Evolutionary conservation across 2,113 vertebrate genomes (phyloP), one percentile per base, ranked within the genome.

Genomic region (Odocoileus virginianus): DNA sequence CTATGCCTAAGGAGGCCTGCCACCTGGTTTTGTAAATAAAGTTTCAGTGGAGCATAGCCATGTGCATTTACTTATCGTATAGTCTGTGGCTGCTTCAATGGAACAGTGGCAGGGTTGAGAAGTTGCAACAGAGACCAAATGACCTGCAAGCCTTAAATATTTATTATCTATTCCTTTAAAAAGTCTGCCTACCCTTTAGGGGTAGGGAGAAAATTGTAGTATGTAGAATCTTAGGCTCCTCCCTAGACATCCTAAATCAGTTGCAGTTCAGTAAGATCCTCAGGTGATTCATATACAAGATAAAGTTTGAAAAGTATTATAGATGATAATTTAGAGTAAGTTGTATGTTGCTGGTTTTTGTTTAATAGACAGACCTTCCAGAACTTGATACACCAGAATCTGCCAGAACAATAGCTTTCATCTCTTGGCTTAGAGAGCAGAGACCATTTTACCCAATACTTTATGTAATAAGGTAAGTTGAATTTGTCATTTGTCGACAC

Each of bases 341-440:
- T 30, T 93, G 40, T 43, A 50, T 95, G 78, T 97, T 93, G 14
- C 61, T 97, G 61, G 13, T 60, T 52, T 98, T 98, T 98, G 43
- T 96, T 81, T 97, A 76, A 97, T 90, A 99, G 99, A 99, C 99
- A 25, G 97, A 99, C 64, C 99, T 99, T 87, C 99, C 99, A 43
- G 99, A 99, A 98, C 98, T 99, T 98, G 99, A 99, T 98, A 99
- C 99, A 0, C 99, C 99, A 57, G 99, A 99, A 98, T 99, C 99
- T 13, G 98, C 99, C 94, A 99, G 99, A 98, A 99, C 98, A 96
- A 94, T 98, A 98, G 98, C 99, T 95, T 99, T 99, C 84, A 96
- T 99, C 96, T 98, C 99, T 40, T 99, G 99, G 99, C 99, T 99
- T 97, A 99, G 99, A 98, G 99, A 99, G 83, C 99, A 99, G 98